phyloP scores from a whole-genome alignment of 1,140 invertebrate genomes.

The Aphelenchoides fujianensis region DNA sequence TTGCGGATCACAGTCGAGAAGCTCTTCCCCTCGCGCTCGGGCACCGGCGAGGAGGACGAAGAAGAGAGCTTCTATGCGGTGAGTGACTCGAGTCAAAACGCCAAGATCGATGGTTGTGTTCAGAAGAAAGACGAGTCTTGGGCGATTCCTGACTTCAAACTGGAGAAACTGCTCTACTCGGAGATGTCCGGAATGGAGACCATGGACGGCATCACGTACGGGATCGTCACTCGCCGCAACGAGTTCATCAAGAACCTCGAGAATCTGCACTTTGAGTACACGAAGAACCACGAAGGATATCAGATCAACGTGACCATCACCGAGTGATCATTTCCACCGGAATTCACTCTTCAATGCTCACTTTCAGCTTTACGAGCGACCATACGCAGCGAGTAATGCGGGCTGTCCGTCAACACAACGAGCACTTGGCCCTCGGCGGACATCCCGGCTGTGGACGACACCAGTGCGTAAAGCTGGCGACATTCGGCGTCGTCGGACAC shows the following conservation, averaged over 20 bases:
- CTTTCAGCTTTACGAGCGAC: conserved; percentile 29
- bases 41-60: conserved; percentile 22
- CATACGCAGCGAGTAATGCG: conserved; percentile 39
- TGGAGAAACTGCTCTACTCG: conserved; percentile 34
- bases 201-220: conserved; percentile 34
- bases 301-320: conserved; percentile 35
- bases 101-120: no score
- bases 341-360: not conserved
- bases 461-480: conserved; percentile 39
- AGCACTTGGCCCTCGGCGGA: conserved; percentile 31
- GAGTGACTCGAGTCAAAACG: no score
- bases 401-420: conserved; percentile 32
- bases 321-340: not conserved
- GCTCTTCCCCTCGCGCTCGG: conserved; percentile 28
- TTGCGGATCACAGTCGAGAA: conserved; percentile 30
- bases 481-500: conserved; percentile 38
- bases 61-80: conserved; percentile 28
- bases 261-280: conserved; percentile 44
- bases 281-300: conserved; percentile 32
- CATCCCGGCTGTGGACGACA: conserved; percentile 28
- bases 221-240: conserved; percentile 12
- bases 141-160: conserved; percentile 21
- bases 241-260: conserved; percentile 34
- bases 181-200: conserved; percentile 32
- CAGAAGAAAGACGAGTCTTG: conserved; percentile 26